Percentiles rank a stretch among this genome's conserved stretches.
Evolutionary conservation across 2,113 vertebrate genomes (phyloP).

Genomic region (Marmota flaviventris): DNA sequence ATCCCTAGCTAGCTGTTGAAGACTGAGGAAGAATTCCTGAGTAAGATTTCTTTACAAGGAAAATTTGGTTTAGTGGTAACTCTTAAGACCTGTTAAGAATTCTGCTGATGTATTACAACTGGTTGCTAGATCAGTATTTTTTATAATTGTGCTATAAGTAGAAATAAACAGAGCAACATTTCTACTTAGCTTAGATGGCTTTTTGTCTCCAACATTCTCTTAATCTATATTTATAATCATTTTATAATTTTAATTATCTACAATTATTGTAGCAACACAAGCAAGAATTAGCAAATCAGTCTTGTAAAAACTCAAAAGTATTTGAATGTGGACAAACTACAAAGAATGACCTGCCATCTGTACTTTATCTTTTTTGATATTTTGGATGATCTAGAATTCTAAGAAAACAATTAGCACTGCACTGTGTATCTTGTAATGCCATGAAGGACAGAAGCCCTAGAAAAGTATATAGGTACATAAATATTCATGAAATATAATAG

Average conservation of each 20-base stretch:
- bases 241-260: conserved; percentile 50
- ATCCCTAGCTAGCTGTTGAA: neutral
- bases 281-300: conserved; percentile 17
- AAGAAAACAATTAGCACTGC: neutral
- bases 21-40: neutral
- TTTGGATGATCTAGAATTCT: neutral
- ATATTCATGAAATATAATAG: conserved; percentile 21
- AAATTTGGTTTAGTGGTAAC: conserved; percentile 30
- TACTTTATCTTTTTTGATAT: neutral
- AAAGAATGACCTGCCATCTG: neutral
- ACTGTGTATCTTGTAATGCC: neutral
- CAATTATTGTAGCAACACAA: neutral
- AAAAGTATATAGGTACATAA: neutral
- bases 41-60: conserved; percentile 52
- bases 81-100: neutral
- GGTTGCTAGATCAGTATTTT: neutral
- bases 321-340: neutral
- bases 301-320: neutral
- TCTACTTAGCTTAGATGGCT: neutral
- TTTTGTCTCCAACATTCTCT: neutral
- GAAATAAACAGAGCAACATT: conserved; percentile 1
- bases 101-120: neutral
- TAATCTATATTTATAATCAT: conserved; percentile 45
- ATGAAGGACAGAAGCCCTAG: neutral
- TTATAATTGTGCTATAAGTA: conserved; percentile 24